Conservation (phyloP, 2,113 vertebrate species). For the Ammodytes marinus region DNA sequence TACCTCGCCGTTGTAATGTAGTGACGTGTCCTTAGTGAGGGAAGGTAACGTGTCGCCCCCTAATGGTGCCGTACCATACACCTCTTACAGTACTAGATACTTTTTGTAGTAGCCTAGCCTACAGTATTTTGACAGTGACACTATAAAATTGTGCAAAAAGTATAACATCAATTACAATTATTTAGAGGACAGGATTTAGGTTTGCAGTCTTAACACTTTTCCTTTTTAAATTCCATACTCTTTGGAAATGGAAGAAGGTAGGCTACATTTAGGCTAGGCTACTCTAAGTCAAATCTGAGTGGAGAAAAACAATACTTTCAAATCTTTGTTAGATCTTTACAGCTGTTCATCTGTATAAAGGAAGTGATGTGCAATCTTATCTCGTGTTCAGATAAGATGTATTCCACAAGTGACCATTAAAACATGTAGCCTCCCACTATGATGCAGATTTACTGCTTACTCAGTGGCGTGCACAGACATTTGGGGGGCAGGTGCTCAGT, state of each 20-base stretch:
- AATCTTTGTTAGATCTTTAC: not conserved
- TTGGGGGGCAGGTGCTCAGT: too few species aligned
- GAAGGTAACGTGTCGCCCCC: conserved; percentile 32
- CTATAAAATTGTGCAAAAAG: too few species aligned
- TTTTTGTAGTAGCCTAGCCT: too few species aligned
- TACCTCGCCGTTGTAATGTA: conserved; percentile 60
- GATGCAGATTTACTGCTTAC: too few species aligned
- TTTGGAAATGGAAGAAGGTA: not conserved
- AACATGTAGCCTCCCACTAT: not conserved
- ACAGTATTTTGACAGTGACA: too few species aligned
- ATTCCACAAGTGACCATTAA: not conserved
- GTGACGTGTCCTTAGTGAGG: conserved; percentile 86
- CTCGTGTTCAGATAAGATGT: not conserved
- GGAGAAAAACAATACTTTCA: not conserved
- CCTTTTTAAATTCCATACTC: not conserved
- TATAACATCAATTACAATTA: too few species aligned
- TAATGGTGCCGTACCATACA: conserved; percentile 29
- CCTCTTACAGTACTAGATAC: too few species aligned
- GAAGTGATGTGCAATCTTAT: not conserved
- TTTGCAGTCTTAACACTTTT: not conserved
- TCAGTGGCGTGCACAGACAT: too few species aligned
- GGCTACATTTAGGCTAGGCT: not conserved
- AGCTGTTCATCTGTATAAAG: not conserved
- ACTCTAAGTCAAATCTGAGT: not conserved
- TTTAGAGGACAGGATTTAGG: too few species aligned